Percentiles rank a stretch among this genome's conserved stretches.
Conservation (phyloP, 2,888 invertebrate genomes). For the Eupithecia abbreviata region DNA sequence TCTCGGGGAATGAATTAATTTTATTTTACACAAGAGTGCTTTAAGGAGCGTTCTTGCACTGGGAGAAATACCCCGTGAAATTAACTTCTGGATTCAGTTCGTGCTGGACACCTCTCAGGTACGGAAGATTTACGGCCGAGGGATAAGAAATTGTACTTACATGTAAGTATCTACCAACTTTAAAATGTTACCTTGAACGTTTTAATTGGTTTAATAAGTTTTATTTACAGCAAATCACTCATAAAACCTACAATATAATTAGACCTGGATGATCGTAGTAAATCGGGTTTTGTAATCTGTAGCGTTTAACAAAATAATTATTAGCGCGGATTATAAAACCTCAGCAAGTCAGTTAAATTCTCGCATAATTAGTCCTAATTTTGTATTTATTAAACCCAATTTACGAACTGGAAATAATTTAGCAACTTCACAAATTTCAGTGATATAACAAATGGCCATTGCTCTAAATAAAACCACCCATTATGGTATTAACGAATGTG, state of each 20-base stretch:
- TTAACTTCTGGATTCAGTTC: conserved; percentile 76
- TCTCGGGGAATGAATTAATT: conserved; percentile 69
- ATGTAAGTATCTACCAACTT: conserved; percentile 49
- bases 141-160: conserved; percentile 52
- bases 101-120: conserved; percentile 77
- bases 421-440: not conserved
- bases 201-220: not conserved
- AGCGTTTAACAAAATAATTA: not conserved
- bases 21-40: conserved; percentile 74
- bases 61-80: conserved; percentile 80
- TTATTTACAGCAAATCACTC: not conserved
- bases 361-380: not conserved
- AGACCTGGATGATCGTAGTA: not conserved
- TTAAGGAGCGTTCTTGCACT: conserved; percentile 65
- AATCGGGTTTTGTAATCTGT: not conserved
- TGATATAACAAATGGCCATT: conserved; percentile 18
- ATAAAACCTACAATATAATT: not conserved
- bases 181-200: conserved; percentile 23
- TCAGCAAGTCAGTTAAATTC: not conserved
- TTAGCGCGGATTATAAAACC: not conserved
- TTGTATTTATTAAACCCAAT: not conserved
- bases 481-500: conserved; percentile 42
- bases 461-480: conserved; percentile 38
- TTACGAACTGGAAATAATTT: not conserved
- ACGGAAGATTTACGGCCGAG: conserved; percentile 69